A percentile compares a stretch with the other conserved stretches of the same genome.
phyloP scores from a whole-genome alignment of 2,113 vertebrate genomes.

The Pagrus major region DNA sequence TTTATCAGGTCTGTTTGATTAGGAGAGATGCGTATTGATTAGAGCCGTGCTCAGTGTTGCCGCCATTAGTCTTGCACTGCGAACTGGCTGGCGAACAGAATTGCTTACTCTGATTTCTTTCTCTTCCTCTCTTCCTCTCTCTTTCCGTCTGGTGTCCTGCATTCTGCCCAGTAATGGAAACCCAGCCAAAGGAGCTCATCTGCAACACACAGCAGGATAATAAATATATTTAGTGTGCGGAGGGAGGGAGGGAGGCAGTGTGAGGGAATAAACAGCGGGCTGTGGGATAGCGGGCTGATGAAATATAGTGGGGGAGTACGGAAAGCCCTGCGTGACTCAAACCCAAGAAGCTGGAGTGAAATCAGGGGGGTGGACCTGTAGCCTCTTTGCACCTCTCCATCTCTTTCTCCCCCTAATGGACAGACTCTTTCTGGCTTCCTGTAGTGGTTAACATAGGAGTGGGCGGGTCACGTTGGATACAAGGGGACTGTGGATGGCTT shows the following conservation, averaged over 20 bases:
- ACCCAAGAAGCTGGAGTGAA: conserved; percentile 33
- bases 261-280: conserved; percentile 34
- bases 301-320: conserved; percentile 40
- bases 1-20: conserved; percentile 80
- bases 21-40: conserved; percentile 81
- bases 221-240: conserved; percentile 70
- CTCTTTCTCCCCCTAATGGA: conserved; percentile 43
- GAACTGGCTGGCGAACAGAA: conserved; percentile 72
- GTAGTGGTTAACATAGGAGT: conserved; percentile 22
- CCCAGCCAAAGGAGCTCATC: conserved; percentile 67
- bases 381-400: conserved; percentile 51
- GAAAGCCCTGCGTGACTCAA: conserved; percentile 55
- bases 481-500: conserved; percentile 43
- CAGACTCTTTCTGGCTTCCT: conserved; percentile 31
- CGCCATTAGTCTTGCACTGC: conserved; percentile 76
- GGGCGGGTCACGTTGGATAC: conserved; percentile 24
- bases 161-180: conserved; percentile 70
- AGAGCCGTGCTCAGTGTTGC: conserved; percentile 68
- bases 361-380: conserved; percentile 41
- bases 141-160: conserved; percentile 52
- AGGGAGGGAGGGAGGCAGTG: conserved; percentile 35
- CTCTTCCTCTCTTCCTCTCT: conserved; percentile 38
- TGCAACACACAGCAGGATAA: conserved; percentile 66
- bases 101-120: conserved; percentile 79
- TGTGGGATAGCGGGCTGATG: conserved; percentile 35